phyloP scores from a whole-genome alignment of 2,888 invertebrate genomes.

The Mycogona germanica region DNA sequence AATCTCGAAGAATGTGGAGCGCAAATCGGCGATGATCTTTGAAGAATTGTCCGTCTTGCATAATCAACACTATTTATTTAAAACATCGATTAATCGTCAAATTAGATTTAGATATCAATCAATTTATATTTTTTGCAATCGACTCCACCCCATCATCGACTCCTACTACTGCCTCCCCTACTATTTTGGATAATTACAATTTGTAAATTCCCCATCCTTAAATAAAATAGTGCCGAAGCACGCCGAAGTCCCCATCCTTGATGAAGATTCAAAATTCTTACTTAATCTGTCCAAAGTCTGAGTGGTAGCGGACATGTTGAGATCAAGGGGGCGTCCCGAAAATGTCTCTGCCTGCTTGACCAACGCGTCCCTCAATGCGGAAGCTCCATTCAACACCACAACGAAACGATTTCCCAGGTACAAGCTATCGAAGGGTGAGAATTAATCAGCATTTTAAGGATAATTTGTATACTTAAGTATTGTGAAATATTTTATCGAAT shows the following conservation, averaged over 20 bases:
- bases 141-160: background rate
- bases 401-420: slow-evolving; percentile 7
- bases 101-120: background rate
- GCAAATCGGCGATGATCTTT: slow-evolving; percentile 10
- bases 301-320: background rate
- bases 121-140: background rate
- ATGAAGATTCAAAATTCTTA: background rate
- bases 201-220: background rate
- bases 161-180: too few species aligned
- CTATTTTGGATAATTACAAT: too few species aligned
- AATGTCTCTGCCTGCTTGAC: slow-evolving; percentile 11
- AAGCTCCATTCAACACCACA: slow-evolving; percentile 1
- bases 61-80: too few species aligned
- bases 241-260: background rate
- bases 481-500: too few species aligned
- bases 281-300: background rate
- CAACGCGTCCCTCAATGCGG: slow-evolving; percentile 13
- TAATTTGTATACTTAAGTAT: too few species aligned
- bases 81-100: background rate
- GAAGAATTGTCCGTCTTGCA: slow-evolving; percentile 4
- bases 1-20: slow-evolving; percentile 1
- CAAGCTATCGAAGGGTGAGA: background rate
- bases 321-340: slow-evolving; percentile 3
- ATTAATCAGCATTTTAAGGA: too few species aligned
- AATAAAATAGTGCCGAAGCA: background rate